Percentiles rank a stretch among this genome's conserved stretches.
Evolutionary conservation across 1,140 invertebrate genomes (phyloP).

Genomic region (Diabrotica undecimpunctata): DNA sequence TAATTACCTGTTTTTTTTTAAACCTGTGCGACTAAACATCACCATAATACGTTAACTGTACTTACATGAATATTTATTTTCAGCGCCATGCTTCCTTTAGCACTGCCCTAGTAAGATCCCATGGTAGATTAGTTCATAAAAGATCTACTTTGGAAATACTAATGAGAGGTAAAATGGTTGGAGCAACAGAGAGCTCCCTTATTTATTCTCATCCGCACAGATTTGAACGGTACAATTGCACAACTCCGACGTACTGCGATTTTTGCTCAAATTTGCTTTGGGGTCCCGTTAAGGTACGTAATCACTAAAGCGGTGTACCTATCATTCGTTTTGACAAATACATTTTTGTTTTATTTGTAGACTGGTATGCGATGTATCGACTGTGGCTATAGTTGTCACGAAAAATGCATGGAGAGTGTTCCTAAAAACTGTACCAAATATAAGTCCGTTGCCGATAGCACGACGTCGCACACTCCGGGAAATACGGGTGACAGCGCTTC

Average conservation of each 20-base stretch:
- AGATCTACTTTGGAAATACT: slow-evolving; percentile 88
- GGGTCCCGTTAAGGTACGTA: slow-evolving; percentile 80
- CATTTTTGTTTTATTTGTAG: slow-evolving; percentile 45
- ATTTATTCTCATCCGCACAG: slow-evolving; percentile 82
- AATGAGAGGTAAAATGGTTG: slow-evolving; percentile 77
- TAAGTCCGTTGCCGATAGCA: slow-evolving; percentile 66
- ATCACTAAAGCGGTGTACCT: no score
- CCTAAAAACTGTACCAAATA: slow-evolving; percentile 92
- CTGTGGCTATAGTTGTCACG: slow-evolving; percentile 94
- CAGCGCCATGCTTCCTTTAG: slow-evolving; percentile 80
- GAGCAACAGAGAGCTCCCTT: slow-evolving; percentile 55
- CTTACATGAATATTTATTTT: slow-evolving; percentile 11
- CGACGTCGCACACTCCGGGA: slow-evolving; percentile 57
- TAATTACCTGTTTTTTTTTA: no score
- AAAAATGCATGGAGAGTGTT: slow-evolving; percentile 84
- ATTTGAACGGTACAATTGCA: slow-evolving; percentile 85
- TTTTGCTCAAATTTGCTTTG: slow-evolving; percentile 85
- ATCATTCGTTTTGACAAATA: slow-evolving; percentile 6
- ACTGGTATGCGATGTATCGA: slow-evolving; percentile 84
- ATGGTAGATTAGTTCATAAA: slow-evolving; percentile 83
- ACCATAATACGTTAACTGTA: background rate
- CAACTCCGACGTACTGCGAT: slow-evolving; percentile 89
- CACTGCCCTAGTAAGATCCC: slow-evolving; percentile 82
- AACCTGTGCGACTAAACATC: no score
- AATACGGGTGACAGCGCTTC: slow-evolving; percentile 61